phyloP scores from a whole-genome alignment of 2,113 vertebrate genomes.

The Nothoprocta pentlandii region DNA sequence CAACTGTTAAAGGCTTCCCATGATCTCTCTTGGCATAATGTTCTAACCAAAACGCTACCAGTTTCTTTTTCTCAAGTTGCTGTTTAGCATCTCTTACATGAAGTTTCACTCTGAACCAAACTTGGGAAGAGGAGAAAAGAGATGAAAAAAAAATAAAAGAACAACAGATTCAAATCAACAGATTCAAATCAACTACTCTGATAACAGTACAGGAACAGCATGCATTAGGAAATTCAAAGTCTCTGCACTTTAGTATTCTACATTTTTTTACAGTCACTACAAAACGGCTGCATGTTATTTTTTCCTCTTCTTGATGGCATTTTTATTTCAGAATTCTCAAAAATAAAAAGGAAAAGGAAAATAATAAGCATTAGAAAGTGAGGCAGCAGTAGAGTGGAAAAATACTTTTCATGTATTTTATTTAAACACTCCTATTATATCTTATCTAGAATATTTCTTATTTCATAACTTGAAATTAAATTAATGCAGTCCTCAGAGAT shows the following conservation, averaged over 20 bases:
- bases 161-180: background rate
- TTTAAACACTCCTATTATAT: background rate
- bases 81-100: conserved; percentile 91
- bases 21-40: conserved; percentile 92
- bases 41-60: conserved; percentile 97
- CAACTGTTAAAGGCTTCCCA: conserved; percentile 92
- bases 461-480: background rate
- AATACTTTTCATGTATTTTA: background rate
- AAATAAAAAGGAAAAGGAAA: background rate
- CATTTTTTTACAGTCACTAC: background rate
- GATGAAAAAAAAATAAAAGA: background rate
- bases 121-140: conserved; percentile 66
- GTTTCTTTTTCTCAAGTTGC: conserved; percentile 90
- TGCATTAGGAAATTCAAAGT: background rate
- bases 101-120: conserved; percentile 95
- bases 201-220: background rate
- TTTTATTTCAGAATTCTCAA: background rate
- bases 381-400: background rate
- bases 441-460: background rate
- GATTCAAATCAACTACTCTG: background rate
- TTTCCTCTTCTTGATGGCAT: background rate
- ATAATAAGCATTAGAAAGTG: background rate
- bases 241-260: background rate
- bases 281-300: background rate
- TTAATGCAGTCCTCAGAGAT: accelerated